Conservation (phyloP, 2,888 invertebrate genomes). For the Acronicta aceris region DNA sequence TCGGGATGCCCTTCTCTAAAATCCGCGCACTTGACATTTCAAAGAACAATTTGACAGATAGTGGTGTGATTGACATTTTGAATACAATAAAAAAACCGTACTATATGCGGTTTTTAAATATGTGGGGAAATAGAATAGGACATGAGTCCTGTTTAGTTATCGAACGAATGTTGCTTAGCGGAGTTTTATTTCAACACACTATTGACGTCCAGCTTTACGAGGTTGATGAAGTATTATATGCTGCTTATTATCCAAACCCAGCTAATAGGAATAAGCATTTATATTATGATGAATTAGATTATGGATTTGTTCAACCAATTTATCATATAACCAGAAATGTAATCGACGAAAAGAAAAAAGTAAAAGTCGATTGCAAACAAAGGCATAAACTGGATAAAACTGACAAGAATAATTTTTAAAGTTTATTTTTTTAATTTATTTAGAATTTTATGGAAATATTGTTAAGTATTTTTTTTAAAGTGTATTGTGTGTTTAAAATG, state of each 20-base stretch:
- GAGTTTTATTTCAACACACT: slow-evolving; percentile 75
- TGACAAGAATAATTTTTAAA: slow-evolving; percentile 63
- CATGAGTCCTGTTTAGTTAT: slow-evolving; percentile 80
- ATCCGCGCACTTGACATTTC: slow-evolving; percentile 89
- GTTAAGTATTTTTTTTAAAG: not conserved
- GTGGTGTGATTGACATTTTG: slow-evolving; percentile 86
- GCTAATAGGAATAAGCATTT: slow-evolving; percentile 85
- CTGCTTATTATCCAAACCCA: slow-evolving; percentile 81
- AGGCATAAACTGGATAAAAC: slow-evolving; percentile 77
- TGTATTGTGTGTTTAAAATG: too few species aligned
- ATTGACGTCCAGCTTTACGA: slow-evolving; percentile 78
- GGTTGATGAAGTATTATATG: slow-evolving; percentile 72
- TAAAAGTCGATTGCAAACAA: slow-evolving; percentile 78
- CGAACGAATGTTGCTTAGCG: slow-evolving; percentile 77
- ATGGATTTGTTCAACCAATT: slow-evolving; percentile 79
- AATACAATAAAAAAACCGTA: slow-evolving; percentile 88
- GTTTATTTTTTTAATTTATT: slow-evolving; percentile 6
- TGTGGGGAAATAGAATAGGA: slow-evolving; percentile 80
- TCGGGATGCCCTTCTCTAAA: slow-evolving; percentile 88
- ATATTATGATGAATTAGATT: slow-evolving; percentile 88
- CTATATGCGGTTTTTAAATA: slow-evolving; percentile 76
- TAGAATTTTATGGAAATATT: not conserved
- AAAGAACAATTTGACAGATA: slow-evolving; percentile 87
- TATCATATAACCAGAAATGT: slow-evolving; percentile 76
- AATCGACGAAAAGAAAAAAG: slow-evolving; percentile 61